A percentile compares a stretch with the other conserved stretches of the same genome.
These are phyloP conservation scores for Pogona vitticeps DNA, from an alignment of 2,113 vertebrate species.

Conservation along the genomic window DNA sequence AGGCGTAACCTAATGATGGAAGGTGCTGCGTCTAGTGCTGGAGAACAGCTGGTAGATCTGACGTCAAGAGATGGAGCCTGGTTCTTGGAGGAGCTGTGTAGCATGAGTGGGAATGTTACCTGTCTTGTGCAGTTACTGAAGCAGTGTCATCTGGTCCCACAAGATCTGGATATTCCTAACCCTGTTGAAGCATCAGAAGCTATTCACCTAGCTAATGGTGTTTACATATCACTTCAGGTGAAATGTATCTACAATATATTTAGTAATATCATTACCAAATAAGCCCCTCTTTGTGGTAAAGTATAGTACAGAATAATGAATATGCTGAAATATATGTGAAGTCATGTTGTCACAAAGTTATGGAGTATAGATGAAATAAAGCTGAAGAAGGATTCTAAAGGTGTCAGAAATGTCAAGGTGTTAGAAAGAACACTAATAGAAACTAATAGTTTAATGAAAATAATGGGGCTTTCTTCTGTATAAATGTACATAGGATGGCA, in stretches of 20 bases:
- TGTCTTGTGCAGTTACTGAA: constrained; percentile 90
- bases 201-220: constrained; percentile 91
- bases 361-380: background rate
- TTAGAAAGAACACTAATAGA: no score
- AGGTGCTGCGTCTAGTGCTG: constrained; percentile 91
- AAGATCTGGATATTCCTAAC: constrained; percentile 91
- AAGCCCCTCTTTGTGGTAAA: background rate
- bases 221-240: constrained; percentile 96
- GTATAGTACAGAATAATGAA: background rate
- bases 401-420: background rate
- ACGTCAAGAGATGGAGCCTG: constrained; percentile 94
- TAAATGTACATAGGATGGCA: background rate
- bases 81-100: constrained; percentile 97
- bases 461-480: background rate
- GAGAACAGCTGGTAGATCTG: constrained; percentile 93
- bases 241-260: background rate
- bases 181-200: constrained; percentile 87
- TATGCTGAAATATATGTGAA: background rate
- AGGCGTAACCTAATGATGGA: constrained; percentile 98
- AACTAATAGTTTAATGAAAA: background rate
- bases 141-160: constrained; percentile 88
- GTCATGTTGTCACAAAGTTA: background rate
- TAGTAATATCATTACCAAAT: background rate
- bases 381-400: background rate
- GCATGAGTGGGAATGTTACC: constrained; percentile 94